Base-by-base conservation (phyloP, 2,113 vertebrate species). In the Lamprotornis superbus region DNA sequence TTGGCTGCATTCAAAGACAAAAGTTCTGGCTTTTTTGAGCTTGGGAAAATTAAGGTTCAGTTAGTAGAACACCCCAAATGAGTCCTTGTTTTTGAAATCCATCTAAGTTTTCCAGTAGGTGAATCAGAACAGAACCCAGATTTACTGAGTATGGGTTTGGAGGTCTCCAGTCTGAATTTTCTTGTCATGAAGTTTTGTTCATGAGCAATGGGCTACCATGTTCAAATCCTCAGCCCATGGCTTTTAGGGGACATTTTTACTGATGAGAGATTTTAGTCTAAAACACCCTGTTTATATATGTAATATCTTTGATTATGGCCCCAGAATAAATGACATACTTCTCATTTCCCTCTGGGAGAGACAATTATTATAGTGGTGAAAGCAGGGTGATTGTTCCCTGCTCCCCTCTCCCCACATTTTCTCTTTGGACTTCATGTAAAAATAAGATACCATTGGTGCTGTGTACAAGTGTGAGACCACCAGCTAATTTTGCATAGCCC, bases 401-500 rank as follows among this genome's bases (percentile, higher is more conserved):
- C 11, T 35, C 6, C 4, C 8, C 4, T 7, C 28, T 61, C 13
- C 17, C 47, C 50, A 42, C 40, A 4, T 86, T 87, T 90, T 56
- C 53, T 42, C 53, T 67, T 91, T 70, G 14, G 44, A 24, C 27
- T 83, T 56, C 31, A 15, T 30, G 60, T 82, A 50, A 68, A 87
- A 83, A 42, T 23, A 35, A 76, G 27, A 47, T 82, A 60, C 50
- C 11, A 0, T 78, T 79, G 17, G 25, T 39, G 37, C 81, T 70
- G 91, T 56, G 85, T 75, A 71, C 88, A 92, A 96, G 82, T 64
- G 68, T 14, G 73, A 97, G 97, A 90, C 84, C 96, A 94, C 95
- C 89, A 96, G 92, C 93, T 95, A 95, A 88, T 97, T 97, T 95
- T 92, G 71, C 83, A 90, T 89, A 96, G 97, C 95, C 95, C 94